Percentiles rank a stretch among this genome's conserved stretches.
Conservation (phyloP, 2,797 vertebrate species). For the Pseudomugil tenellus region DNA sequence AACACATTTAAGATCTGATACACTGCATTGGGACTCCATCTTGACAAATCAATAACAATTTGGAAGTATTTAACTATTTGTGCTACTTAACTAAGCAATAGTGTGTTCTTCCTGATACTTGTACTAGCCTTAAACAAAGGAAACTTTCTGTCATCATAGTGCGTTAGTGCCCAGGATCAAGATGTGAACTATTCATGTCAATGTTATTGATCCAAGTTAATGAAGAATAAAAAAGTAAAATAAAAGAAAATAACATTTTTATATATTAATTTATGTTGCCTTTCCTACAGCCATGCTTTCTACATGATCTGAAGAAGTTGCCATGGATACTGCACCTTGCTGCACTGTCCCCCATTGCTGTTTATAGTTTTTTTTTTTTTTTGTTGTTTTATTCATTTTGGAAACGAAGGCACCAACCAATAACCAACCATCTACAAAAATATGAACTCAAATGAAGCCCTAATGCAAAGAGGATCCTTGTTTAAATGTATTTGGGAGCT, state of each 20-base stretch:
- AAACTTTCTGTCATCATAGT: not conserved
- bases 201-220: not conserved
- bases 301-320: slow-evolving; percentile 5
- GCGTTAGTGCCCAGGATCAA: not conserved
- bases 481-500: not conserved
- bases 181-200: not conserved
- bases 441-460: not conserved
- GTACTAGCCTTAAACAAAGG: not conserved
- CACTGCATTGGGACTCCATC: not conserved
- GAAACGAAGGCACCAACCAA: not conserved
- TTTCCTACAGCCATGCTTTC: not conserved
- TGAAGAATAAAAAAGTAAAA: too few relatives aligned
- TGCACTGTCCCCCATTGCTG: not conserved
- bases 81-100: not conserved
- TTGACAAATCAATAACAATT: not conserved
- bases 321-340: slow-evolving; percentile 6
- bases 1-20: not conserved
- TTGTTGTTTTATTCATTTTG: not conserved
- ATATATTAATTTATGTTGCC: not conserved
- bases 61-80: not conserved
- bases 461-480: not conserved
- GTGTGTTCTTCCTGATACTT: not conserved
- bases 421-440: not conserved
- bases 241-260: too few relatives aligned
- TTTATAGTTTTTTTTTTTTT: not conserved